Percentiles rank a stretch among this genome's conserved stretches.
These are phyloP conservation scores for Suillia variegata DNA, from an alignment of 2,888 invertebrate genomes.

Conservation along the genomic window DNA sequence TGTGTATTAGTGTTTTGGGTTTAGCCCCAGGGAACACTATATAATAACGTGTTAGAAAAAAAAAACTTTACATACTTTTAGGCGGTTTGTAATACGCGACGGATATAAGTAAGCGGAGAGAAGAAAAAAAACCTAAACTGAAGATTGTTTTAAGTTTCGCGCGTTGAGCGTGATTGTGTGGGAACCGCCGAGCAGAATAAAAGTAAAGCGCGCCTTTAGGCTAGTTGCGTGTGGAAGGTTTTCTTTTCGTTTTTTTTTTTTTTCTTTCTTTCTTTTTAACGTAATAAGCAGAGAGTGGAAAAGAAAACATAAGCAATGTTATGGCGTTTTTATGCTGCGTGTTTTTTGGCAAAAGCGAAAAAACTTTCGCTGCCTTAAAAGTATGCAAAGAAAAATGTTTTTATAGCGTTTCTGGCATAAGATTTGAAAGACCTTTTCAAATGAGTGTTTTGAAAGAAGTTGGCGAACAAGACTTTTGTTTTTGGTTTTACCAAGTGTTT, in stretches of 20 bases:
- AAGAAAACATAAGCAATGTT: too few species aligned
- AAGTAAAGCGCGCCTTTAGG: not conserved
- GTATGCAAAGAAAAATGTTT: too few species aligned
- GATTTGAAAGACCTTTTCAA: too few species aligned
- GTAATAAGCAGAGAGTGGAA: too few species aligned
- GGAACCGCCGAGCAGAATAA: too few species aligned
- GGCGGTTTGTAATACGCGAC: not conserved
- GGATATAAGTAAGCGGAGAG: not conserved
- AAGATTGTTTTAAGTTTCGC: slow-evolving; percentile 35
- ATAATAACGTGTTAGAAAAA: slow-evolving; percentile 20
- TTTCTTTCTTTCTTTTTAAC: not conserved
- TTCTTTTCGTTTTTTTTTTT: not conserved
- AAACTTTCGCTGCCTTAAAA: too few species aligned
- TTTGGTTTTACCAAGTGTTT: too few species aligned
- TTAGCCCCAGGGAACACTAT: slow-evolving; percentile 17
- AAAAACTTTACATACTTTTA: slow-evolving; percentile 17
- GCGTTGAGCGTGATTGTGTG: slow-evolving; percentile 16
- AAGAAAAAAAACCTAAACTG: slow-evolving; percentile 25
- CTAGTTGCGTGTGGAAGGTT: not conserved
- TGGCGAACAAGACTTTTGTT: too few species aligned
- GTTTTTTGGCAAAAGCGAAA: too few species aligned
- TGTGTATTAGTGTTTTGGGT: not conserved
- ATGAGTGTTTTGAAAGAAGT: too few species aligned
- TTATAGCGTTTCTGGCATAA: too few species aligned
- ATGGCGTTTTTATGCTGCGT: too few species aligned